These are phyloP conservation scores for Ceratothoa steindachneri DNA, from an alignment of 2,888 invertebrate species.

Conservation along the genomic window DNA sequence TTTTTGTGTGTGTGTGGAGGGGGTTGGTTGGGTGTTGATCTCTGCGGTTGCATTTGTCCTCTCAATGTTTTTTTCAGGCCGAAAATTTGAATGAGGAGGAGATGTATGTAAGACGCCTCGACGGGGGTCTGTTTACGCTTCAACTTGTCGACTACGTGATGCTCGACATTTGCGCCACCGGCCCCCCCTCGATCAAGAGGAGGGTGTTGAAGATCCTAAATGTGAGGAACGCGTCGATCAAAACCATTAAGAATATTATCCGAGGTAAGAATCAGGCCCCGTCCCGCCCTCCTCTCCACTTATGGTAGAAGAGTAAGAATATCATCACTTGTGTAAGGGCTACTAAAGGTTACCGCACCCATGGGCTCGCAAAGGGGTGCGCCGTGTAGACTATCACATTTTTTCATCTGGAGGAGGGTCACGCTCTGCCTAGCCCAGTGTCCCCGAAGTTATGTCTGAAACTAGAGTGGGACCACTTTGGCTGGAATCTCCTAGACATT, in stretches of 20 bases:
- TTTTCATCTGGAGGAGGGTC: too few relatives aligned
- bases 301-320: too few relatives aligned
- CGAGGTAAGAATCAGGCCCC: conserved; percentile 61
- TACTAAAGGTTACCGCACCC: background rate
- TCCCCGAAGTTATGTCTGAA: too few relatives aligned
- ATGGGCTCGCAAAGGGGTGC: background rate
- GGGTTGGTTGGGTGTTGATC: too few relatives aligned
- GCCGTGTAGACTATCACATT: too few relatives aligned
- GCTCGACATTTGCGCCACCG: conserved; percentile 58
- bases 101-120: conserved; percentile 80
- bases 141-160: conserved; percentile 84
- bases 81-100: conserved; percentile 77
- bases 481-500: too few relatives aligned
- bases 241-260: conserved; percentile 89
- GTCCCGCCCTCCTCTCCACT: background rate
- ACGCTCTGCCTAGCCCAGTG: too few relatives aligned
- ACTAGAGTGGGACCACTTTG: too few relatives aligned
- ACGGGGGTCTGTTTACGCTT: conserved; percentile 91
- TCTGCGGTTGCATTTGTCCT: too few relatives aligned
- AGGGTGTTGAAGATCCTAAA: conserved; percentile 83
- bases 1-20: too few relatives aligned
- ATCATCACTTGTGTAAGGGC: conserved; percentile 1
- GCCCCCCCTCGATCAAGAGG: conserved; percentile 66
- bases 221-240: conserved; percentile 81
- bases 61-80: conserved; percentile 48